Conservation (phyloP, 2,113 vertebrate species). For the Trochalopteron elliotii region DNA sequence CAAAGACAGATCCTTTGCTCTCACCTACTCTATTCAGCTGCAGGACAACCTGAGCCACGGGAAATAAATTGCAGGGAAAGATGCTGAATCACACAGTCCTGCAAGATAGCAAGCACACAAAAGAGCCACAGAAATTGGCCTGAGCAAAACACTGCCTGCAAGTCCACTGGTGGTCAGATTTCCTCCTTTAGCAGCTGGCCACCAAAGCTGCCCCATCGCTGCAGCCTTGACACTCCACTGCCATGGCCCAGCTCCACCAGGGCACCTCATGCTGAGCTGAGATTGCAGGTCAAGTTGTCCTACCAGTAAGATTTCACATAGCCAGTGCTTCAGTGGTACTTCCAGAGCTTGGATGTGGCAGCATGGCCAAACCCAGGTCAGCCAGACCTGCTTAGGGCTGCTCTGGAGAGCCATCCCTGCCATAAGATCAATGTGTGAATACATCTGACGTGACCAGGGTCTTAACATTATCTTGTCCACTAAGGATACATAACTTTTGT, state of each 20-base stretch:
- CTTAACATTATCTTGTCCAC: neutral
- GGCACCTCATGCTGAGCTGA: neutral
- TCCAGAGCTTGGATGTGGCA: neutral
- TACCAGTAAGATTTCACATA: rapidly evolving
- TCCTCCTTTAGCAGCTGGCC: rapidly evolving
- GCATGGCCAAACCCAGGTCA: neutral
- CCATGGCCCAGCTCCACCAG: neutral
- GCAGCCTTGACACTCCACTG: neutral
- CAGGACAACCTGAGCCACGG: neutral
- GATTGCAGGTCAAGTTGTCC: neutral
- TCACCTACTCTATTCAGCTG: neutral
- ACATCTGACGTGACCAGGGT: rapidly evolving
- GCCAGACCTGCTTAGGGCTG: neutral
- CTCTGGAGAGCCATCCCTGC: neutral
- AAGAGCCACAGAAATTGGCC: neutral
- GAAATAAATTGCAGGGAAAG: neutral
- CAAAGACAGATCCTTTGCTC: neutral
- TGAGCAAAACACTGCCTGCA: neutral
- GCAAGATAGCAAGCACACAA: neutral
- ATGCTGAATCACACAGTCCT: neutral
- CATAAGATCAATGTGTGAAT: neutral
- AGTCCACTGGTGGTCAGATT: neutral
- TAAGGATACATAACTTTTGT: neutral
- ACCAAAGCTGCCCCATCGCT: too few species aligned
- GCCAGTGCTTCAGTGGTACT: rapidly evolving